phyloP scores from a whole-genome alignment of 2,888 invertebrate genomes.

The Cheilosia impressa region DNA sequence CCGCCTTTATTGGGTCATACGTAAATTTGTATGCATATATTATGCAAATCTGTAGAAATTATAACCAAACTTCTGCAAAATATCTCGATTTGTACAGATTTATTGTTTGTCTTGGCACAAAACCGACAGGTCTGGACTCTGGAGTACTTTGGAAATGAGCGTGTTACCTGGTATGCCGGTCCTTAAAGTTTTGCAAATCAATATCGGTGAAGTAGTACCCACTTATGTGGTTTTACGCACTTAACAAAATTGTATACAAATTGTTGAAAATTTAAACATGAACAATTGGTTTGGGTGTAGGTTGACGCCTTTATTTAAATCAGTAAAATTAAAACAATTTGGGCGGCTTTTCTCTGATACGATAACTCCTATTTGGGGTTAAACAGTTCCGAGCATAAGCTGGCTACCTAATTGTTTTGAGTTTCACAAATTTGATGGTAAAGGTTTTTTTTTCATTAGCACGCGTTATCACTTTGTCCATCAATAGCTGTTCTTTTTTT shows the following conservation, averaged over 20 bases:
- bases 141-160: not conserved
- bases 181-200: not conserved
- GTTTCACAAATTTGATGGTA: not conserved
- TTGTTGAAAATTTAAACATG: not conserved
- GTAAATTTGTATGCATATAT: conserved; percentile 49
- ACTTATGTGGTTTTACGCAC: not conserved
- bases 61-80: conserved; percentile 66
- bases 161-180: conserved; percentile 22
- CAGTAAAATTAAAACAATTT: too few relatives aligned
- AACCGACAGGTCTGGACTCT: not conserved
- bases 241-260: not conserved
- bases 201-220: not conserved
- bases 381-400: not conserved
- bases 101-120: not conserved
- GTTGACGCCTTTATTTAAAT: too few relatives aligned
- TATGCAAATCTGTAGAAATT: conserved; percentile 64
- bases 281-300: not conserved
- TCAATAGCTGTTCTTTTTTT: not conserved
- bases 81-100: conserved; percentile 7
- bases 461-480: not conserved
- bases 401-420: not conserved
- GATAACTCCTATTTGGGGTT: too few relatives aligned
- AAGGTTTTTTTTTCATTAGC: not conserved
- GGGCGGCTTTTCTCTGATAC: too few relatives aligned
- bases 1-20: conserved; percentile 55